Conservation (phyloP, 2,797 vertebrate species). For the Pangasius mekongensis region DNA sequence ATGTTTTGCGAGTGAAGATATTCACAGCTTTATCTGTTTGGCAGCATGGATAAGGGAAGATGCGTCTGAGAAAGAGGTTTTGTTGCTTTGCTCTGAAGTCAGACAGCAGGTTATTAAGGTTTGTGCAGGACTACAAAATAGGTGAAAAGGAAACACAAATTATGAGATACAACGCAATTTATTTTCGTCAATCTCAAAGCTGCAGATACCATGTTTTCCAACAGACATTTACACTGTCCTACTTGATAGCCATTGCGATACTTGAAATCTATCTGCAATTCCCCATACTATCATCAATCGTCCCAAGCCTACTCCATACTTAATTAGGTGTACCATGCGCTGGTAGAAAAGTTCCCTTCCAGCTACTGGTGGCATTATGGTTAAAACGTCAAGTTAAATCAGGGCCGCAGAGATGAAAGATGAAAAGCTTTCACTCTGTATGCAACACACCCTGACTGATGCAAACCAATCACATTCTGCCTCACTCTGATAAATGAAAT, state of each 20-base stretch:
- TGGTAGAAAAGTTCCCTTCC: neutral
- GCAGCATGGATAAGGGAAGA: neutral
- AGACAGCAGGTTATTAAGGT: neutral
- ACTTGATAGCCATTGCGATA: neutral
- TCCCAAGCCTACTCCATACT: neutral
- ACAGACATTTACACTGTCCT: neutral
- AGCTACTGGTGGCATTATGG: neutral
- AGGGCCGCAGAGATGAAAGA: neutral
- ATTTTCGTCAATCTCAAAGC: no score
- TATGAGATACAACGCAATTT: neutral
- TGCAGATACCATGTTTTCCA: neutral
- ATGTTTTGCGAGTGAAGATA: neutral
- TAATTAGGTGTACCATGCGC: neutral
- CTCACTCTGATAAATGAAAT: slow-evolving; percentile 61
- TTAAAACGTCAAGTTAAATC: slow-evolving; percentile 5
- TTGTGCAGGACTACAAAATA: neutral
- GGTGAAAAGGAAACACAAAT: neutral
- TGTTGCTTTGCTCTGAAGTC: neutral
- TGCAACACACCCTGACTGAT: slow-evolving; percentile 15
- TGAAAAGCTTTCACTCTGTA: slow-evolving; percentile 20
- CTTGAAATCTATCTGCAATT: neutral
- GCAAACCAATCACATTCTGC: slow-evolving; percentile 59
- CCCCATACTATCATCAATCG: neutral
- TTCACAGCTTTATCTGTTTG: no score
- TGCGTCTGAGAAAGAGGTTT: neutral